These are phyloP conservation scores for Cliona cf. orientalis DNA, from an alignment of 37 sponge, comb jelly and placozoan species.

Conservation along the genomic window DNA sequence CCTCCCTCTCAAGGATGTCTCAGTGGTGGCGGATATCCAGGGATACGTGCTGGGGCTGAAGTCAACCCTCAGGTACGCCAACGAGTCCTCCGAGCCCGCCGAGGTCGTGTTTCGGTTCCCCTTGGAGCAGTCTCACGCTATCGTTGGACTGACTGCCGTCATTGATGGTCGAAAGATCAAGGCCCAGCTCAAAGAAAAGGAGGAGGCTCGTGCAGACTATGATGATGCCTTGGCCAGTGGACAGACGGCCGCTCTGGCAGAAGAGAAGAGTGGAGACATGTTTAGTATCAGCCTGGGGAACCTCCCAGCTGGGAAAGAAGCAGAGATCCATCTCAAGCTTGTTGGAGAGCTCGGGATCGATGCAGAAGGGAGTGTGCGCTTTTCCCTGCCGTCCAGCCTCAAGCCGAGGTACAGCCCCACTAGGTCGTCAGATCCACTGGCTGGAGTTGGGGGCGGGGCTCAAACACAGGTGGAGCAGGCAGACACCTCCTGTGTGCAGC, in stretches of 20 bases:
- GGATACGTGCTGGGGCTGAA: conserved; percentile 61
- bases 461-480: background rate
- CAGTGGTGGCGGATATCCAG: conserved; percentile 37
- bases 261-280: conserved; percentile 81
- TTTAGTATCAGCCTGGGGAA: conserved; percentile 81
- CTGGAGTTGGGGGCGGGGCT: background rate
- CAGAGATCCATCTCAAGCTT: conserved; percentile 61
- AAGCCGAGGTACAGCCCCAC: conserved; percentile 61
- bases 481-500: conserved; percentile 19
- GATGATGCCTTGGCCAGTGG: conserved; percentile 81
- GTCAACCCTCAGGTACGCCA: conserved; percentile 70
- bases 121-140: conserved; percentile 69
- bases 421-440: background rate
- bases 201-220: conserved; percentile 70
- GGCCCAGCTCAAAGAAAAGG: conserved; percentile 72
- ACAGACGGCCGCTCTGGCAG: conserved; percentile 67
- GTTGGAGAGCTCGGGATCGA: conserved; percentile 59
- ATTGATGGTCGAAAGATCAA: conserved; percentile 70
- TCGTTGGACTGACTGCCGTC: conserved; percentile 68
- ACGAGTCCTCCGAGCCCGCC: conserved; percentile 50
- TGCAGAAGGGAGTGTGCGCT: conserved; percentile 50
- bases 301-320: conserved; percentile 65
- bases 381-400: conserved; percentile 52
- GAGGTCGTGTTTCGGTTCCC: conserved; percentile 82
- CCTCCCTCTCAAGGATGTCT: conserved; percentile 67